A percentile compares a stretch with the other conserved stretches of the same genome.
These are phyloP conservation scores for Meandrina meandrites DNA, from an alignment of 92 coral and sea anemone genomes.

Conservation along the genomic window DNA sequence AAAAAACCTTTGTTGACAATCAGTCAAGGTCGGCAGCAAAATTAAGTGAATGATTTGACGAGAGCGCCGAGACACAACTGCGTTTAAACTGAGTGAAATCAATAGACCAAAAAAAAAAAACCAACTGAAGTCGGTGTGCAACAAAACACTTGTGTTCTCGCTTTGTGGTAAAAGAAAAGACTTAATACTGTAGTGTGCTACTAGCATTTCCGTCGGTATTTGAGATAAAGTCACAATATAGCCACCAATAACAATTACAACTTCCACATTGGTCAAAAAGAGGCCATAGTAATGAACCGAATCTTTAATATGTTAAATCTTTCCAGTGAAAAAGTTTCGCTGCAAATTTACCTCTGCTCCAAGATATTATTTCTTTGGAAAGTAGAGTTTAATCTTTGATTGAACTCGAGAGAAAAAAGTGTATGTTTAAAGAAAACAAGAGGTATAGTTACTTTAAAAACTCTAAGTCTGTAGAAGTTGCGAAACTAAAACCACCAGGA, in stretches of 20 bases:
- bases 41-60: neutral
- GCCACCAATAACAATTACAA: neutral
- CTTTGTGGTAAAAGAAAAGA: neutral
- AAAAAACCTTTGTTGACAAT: neutral
- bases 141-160: neutral
- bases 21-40: constrained; percentile 11
- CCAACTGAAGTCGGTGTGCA: neutral
- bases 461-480: neutral
- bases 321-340: neutral
- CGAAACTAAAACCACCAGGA: neutral
- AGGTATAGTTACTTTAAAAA: neutral
- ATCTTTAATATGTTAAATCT: neutral
- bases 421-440: neutral
- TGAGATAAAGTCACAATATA: constrained; percentile 5
- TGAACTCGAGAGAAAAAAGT: neutral
- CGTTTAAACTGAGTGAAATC: neutral
- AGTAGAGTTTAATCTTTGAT: neutral
- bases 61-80: neutral
- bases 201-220: constrained; percentile 28
- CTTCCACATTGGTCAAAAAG: neutral
- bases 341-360: neutral
- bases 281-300: neutral
- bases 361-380: neutral
- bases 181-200: neutral
- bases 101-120: neutral